A percentile compares a stretch with the other conserved stretches of the same genome.
Evolutionary conservation across 37 sponge, comb jelly and placozoan species (phyloP).

Genomic region (Trichoplax adhaerens): DNA sequence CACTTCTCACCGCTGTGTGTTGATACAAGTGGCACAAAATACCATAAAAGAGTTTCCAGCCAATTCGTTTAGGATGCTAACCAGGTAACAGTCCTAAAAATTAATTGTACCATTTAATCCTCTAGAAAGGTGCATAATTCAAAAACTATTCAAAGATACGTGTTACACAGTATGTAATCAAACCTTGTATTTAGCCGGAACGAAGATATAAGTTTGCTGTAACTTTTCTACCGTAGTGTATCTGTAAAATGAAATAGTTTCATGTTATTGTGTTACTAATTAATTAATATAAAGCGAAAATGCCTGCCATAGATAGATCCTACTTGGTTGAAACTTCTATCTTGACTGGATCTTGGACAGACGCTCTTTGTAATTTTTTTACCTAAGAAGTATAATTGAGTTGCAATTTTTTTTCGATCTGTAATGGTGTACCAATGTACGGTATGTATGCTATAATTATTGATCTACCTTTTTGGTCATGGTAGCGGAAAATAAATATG

Average conservation of each 20-base stretch:
- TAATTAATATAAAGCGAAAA: background rate
- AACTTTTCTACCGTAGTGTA: conserved; percentile 92
- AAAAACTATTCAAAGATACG: background rate
- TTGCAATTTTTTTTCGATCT: background rate
- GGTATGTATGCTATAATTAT: background rate
- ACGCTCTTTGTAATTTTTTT: conserved; percentile 89
- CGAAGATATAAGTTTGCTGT: conserved; percentile 84
- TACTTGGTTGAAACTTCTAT: conserved; percentile 94
- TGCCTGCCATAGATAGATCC: background rate
- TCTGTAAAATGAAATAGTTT: conserved; percentile 4
- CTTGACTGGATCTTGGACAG: conserved; percentile 78
- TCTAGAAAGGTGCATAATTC: background rate
- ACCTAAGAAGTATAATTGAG: conserved; percentile 16
- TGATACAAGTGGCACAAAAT: conserved; percentile 95
- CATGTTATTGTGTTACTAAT: background rate
- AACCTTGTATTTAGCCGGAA: conserved; percentile 86
- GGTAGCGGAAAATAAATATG: conserved; percentile 92
- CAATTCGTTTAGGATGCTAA: conserved; percentile 86
- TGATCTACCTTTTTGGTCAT: conserved; percentile 74
- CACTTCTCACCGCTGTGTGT: conserved; percentile 49
- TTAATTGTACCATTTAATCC: too few species aligned
- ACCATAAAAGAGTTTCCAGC: conserved; percentile 98
- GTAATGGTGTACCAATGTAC: background rate
- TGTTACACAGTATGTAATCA: background rate
- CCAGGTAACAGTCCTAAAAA: conserved; percentile 79